These are phyloP conservation scores for Petaurus breviceps DNA, from an alignment of 2,113 vertebrate species.

Conservation along the genomic window DNA sequence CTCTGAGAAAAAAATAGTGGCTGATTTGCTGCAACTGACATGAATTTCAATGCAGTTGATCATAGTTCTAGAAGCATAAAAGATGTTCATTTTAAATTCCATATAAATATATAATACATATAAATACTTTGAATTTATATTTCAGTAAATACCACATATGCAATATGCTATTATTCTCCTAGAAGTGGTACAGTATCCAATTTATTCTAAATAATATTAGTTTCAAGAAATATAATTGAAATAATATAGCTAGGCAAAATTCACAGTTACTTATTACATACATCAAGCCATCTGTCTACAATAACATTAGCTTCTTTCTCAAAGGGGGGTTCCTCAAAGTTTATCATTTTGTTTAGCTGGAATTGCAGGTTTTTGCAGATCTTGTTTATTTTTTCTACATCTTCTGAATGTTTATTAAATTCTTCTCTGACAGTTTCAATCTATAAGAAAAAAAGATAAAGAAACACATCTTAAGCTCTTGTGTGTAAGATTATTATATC, in stretches of 20 bases:
- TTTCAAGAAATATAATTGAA: neutral
- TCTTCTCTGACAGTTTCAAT: slow-evolving; percentile 89
- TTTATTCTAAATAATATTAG: slow-evolving; percentile 44
- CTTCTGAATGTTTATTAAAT: slow-evolving; percentile 85
- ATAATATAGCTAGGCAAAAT: neutral
- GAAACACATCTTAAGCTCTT: slow-evolving; percentile 26
- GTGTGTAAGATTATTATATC: neutral
- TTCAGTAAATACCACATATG: neutral
- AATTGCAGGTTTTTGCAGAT: slow-evolving; percentile 93
- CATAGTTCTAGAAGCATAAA: slow-evolving; percentile 11
- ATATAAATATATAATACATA: neutral
- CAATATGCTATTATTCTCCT: neutral
- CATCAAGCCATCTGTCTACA: slow-evolving; percentile 96
- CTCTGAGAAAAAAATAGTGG: neutral
- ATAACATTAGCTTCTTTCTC: slow-evolving; percentile 92
- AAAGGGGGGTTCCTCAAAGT: slow-evolving; percentile 90
- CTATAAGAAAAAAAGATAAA: slow-evolving; percentile 79
- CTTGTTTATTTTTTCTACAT: slow-evolving; percentile 90
- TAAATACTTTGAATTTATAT: slow-evolving; percentile 31
- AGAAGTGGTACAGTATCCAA: neutral
- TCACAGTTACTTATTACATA: slow-evolving; percentile 83
- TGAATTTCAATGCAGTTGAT: neutral
- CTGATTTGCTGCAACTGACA: neutral
- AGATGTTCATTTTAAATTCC: slow-evolving; percentile 27
- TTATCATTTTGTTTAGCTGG: slow-evolving; percentile 93